Evolutionary conservation across 2,888 invertebrate genomes (phyloP), one percentile per base, ranked within the genome.

Genomic region (Caenorhabditis macrosperma): DNA sequence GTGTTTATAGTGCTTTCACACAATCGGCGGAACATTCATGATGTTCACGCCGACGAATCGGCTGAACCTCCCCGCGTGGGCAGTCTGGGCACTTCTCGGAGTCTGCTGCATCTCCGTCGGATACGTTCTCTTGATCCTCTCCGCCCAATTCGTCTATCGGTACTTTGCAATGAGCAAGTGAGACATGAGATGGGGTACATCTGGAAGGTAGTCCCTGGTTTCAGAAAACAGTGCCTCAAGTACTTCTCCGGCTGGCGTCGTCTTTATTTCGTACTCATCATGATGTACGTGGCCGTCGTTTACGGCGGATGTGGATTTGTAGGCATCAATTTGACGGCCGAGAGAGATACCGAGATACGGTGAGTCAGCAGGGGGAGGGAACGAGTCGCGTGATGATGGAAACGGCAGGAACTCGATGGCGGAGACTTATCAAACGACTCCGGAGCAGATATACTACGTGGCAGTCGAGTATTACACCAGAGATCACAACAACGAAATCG

Each of bases 241-340:
- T 74, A 48, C 59, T 74, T 74, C 50, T 20, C 64, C 28, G 74
- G 74, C 57, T 74, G 50, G 59, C 63, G 59, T 35, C 57, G 63
- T 64, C 57, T 74, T 35, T 74, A 66, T 59, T 59, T 69, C 17
- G 69, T 69, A 60, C 44, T 69, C 20, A 44, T 50, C n/a, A 63
- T 44, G 54, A 28, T 72, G 33, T 22, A 63, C 35, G 57, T 72
- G 12, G 52, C 63, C 1, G 41, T 72, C 30, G 52, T 63, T 35
- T 63, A 63, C 57, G 63, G 64, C 0, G 41, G 63, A 24, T 63
- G 59, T 24, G 59, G 64, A 9, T 64, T 74, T 66, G 63, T 74
- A 59, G 55, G 64, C 55, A 74, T 64, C 41, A 74, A 74, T 46
- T 50, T 54, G 10, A 63, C 59, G 6, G 26, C 55, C 10, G 48